These are phyloP conservation scores for Ophiodon elongatus DNA, from an alignment of 2,113 vertebrate species.

Conservation along the genomic window DNA sequence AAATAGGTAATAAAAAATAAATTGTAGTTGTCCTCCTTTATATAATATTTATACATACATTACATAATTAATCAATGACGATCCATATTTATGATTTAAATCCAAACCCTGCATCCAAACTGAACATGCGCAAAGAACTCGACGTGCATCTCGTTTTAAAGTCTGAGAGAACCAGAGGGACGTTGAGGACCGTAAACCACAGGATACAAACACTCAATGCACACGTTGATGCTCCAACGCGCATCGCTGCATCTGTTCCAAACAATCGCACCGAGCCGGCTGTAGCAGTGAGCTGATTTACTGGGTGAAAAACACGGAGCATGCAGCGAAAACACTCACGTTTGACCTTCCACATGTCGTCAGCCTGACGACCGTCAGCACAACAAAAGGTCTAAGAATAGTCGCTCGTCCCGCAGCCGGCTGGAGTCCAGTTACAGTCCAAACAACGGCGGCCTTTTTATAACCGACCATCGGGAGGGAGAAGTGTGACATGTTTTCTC, in stretches of 20 bases:
- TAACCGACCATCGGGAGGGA: conserved; percentile 6
- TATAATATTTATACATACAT: not conserved
- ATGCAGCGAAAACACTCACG: conserved; percentile 72
- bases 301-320: not conserved
- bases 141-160: too few species aligned
- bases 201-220: not conserved
- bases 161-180: not conserved
- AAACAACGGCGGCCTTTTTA: conserved; percentile 68
- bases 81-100: not conserved
- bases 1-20: not conserved
- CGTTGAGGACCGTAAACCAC: not conserved
- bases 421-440: conserved; percentile 71
- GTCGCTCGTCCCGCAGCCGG: conserved; percentile 28
- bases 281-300: not conserved
- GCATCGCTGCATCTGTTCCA: not conserved
- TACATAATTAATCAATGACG: not conserved
- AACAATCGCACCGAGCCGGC: not conserved
- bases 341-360: conserved; percentile 79
- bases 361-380: conserved; percentile 10
- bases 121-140: too few species aligned
- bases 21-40: not conserved
- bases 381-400: conserved; percentile 75
- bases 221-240: not conserved
- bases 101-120: not conserved
- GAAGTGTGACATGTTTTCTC: not conserved